Conservation (phyloP, 2,888 invertebrate genomes). For the Drosophila macrospina region DNA sequence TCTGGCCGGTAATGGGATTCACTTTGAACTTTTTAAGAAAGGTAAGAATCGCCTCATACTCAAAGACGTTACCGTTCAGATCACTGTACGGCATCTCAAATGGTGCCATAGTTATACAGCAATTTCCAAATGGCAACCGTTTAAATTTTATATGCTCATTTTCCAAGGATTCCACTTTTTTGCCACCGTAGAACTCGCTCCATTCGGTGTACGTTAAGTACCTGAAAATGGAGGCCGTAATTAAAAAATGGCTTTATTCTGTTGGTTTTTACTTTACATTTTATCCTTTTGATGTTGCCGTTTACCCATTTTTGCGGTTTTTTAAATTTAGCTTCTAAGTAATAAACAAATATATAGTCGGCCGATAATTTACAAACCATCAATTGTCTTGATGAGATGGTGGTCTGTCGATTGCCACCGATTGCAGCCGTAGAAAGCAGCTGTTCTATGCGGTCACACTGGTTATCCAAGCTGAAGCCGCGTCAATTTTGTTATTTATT, state of each 20-base stretch:
- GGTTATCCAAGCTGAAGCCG: conserved; percentile 48
- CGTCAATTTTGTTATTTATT: conserved; percentile 43
- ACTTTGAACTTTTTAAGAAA: conserved; percentile 96
- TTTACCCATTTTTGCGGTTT: conserved; percentile 91
- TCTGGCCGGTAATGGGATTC: conserved; percentile 97
- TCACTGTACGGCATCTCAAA: conserved; percentile 97
- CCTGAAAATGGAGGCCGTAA: conserved; percentile 50
- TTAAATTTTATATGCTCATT: conserved; percentile 93
- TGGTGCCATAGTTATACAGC: conserved; percentile 95
- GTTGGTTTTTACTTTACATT: conserved; percentile 87
- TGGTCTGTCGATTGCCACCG: conserved; percentile 11
- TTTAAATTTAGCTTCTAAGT: conserved; percentile 15
- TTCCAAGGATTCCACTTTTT: conserved; percentile 89
- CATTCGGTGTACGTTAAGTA: conserved; percentile 84
- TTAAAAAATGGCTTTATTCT: accelerated
- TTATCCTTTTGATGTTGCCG: conserved; percentile 97
- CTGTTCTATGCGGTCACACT: conserved; percentile 40
- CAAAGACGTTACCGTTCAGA: conserved; percentile 95
- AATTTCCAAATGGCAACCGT: conserved; percentile 96
- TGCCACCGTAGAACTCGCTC: conserved; percentile 96
- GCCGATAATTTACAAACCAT: conserved; percentile 4
- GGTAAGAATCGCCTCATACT: conserved; percentile 93
- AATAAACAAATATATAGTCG: conserved; percentile 25
- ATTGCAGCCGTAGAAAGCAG: neutral
- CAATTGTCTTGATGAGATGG: conserved; percentile 1